phyloP scores from a whole-genome alignment of 1,140 invertebrate species.

The Bombus impatiens region DNA sequence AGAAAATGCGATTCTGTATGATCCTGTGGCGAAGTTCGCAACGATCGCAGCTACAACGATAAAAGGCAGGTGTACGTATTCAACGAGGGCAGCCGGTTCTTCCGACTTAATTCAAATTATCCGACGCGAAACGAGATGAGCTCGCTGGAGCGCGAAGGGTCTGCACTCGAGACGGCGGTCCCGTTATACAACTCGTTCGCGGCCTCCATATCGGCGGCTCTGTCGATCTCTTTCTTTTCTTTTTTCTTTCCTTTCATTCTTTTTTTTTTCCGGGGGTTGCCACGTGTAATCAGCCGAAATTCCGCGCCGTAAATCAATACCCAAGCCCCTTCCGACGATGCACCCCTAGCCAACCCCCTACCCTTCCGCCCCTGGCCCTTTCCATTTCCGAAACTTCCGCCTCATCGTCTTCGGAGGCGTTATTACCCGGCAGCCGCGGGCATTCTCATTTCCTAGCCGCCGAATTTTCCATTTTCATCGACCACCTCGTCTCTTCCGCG shows the following conservation, averaged over 20 bases:
- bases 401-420: conserved; percentile 65
- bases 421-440: conserved; percentile 67
- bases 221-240: background rate
- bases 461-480: conserved; percentile 69
- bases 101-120: conserved; percentile 16
- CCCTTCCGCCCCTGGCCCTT: conserved; percentile 41
- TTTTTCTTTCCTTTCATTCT: background rate
- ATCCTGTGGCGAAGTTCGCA: background rate
- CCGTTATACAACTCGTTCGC: background rate
- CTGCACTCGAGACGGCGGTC: conserved; percentile 33
- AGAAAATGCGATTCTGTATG: no score
- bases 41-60: background rate
- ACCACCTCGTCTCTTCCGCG: background rate
- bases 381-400: conserved; percentile 59
- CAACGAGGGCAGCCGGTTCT: background rate
- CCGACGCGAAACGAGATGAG: conserved; percentile 12
- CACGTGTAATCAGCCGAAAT: conserved; percentile 60
- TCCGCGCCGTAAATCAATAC: conserved; percentile 65
- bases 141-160: conserved; percentile 1
- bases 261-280: conserved; percentile 7
- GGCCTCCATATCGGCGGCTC: conserved; percentile 7
- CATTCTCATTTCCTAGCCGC: conserved; percentile 68
- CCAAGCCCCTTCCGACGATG: background rate
- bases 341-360: background rate
- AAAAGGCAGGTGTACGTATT: background rate